These are phyloP conservation scores for Oryctolagus cuniculus DNA, from an alignment of 2,113 vertebrate species.

Conservation along the genomic window mOryCun1.1 NC_091443.1:66383001-66383500, in stretches of 20 bases:
- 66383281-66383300: not conserved
- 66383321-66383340: not conserved
- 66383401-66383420: slow-evolving; percentile 33
- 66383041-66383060: slow-evolving; percentile 89
- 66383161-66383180: slow-evolving; percentile 91
- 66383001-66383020: not conserved
- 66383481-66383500: slow-evolving; percentile 35
- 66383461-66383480: slow-evolving; percentile 50
- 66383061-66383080: slow-evolving; percentile 84
- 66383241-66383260: slow-evolving; percentile 81
- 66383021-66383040: slow-evolving; percentile 91
- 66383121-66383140: slow-evolving; percentile 98
- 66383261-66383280: slow-evolving; percentile 17
- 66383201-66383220: slow-evolving; percentile 90
- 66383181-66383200: slow-evolving; percentile 82
- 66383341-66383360: not conserved
- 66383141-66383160: slow-evolving; percentile 94
- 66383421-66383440: slow-evolving; percentile 42
- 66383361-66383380: slow-evolving; percentile 42
- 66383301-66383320: not conserved
- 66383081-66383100: slow-evolving; percentile 90
- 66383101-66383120: slow-evolving; percentile 94
- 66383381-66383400: not conserved
- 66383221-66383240: slow-evolving; percentile 86
- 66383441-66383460: slow-evolving; percentile 10